Evolutionary conservation across 1,140 invertebrate species (phyloP), one percentile per base, ranked within the genome.

Genomic region (Polyergus mexicanus): DNA sequence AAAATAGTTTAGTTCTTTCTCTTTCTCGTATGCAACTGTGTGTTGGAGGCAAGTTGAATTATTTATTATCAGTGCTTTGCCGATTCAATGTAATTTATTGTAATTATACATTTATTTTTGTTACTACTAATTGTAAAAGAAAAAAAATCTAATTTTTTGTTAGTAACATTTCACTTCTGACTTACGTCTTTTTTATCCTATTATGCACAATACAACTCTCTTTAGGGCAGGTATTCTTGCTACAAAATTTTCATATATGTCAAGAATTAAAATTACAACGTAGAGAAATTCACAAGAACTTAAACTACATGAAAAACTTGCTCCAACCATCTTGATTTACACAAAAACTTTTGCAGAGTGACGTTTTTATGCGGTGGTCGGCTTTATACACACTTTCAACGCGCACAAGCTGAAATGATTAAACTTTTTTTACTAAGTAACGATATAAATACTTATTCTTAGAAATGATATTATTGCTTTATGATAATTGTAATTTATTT

Each of bases 181-280:
- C 2, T 16, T 22, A 19, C 3, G 3, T 74, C 44, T 28, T 35
- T 72, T 32, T 16, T 4, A 54, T 35, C 3, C 6, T 25, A 74
- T 58, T 58, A 65, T 56, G 28, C 8, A 5, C 7, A 22, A 10
- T 58, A 6, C 58, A 74, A 72, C 22, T 22, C 16, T 2, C 0
- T 6, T 58, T 3, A 16, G 11, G 6, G 38, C 28, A 44, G 6
- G 32, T 22, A 74, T 56, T 25, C 25, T 60, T 25, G 54, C 32
- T 38, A 16, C 10, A 38, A 60, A 60, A 75, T 58, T 75, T 10
- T 58, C 35, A 60, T 60, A 58, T 75, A 75, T 41, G 22, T 60
- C 54, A 41, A 75, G 72, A 22, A 75, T 58, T 56, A 75, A 38
- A 75, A 22, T 60, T 75, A 32, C 19, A 28, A 3, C n/a, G n/a